phyloP scores from a whole-genome alignment of 1,140 invertebrate species.

The Streblospio benedicti region DNA sequence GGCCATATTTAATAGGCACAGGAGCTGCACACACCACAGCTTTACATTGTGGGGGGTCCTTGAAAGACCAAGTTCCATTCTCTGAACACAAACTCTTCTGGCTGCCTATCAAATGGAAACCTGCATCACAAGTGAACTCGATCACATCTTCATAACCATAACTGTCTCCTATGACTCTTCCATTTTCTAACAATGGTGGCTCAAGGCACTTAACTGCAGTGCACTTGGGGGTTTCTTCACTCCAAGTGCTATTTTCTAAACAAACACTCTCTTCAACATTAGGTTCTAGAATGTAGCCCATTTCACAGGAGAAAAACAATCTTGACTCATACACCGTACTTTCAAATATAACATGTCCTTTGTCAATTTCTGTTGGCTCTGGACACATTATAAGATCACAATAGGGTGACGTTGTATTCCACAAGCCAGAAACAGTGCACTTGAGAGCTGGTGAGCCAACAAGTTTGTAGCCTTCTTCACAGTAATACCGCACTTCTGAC shows the following conservation, averaged over 20 bases:
- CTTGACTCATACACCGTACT: too few species aligned
- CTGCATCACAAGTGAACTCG: conserved; percentile 50
- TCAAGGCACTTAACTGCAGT: conserved; percentile 17
- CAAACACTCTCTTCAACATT: conserved; percentile 14
- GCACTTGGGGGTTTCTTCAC: conserved; percentile 23
- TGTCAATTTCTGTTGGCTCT: conserved; percentile 8
- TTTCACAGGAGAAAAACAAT: too few species aligned
- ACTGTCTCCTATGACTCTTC: conserved; percentile 5
- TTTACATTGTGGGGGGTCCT: conserved; percentile 38
- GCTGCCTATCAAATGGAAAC: conserved; percentile 41
- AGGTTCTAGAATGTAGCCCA: too few species aligned
- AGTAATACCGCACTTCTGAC: too few species aligned
- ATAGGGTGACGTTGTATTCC: conserved; percentile 70
- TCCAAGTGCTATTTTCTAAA: conserved; percentile 22
- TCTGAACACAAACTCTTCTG: conserved; percentile 35
- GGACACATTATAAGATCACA: conserved; percentile 60
- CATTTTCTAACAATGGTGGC: conserved; percentile 19
- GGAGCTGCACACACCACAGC: conserved; percentile 27
- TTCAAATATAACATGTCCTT: neutral
- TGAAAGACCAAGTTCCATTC: conserved; percentile 41
- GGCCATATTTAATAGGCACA: conserved; percentile 20
- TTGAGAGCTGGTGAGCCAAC: conserved; percentile 65
- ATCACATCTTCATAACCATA: neutral
- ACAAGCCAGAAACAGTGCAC: conserved; percentile 71
- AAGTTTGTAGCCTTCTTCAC: too few species aligned